Conservation (phyloP, 2,113 vertebrate species). For the Noturus placidus region DNA sequence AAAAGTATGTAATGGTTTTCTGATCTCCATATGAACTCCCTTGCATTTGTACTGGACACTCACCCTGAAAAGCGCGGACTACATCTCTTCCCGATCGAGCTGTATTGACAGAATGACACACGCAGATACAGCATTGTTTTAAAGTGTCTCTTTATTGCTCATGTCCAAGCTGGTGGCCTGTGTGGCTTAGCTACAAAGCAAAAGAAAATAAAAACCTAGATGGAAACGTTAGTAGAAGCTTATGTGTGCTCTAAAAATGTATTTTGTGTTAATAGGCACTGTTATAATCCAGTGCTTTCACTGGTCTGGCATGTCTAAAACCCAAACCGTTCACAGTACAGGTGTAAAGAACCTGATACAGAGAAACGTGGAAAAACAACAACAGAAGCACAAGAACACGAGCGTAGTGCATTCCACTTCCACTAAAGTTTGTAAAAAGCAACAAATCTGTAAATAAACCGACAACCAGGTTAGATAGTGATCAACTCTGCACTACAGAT, state of each 20-base stretch:
- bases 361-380: slow-evolving; percentile 11
- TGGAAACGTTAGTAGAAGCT: slow-evolving; percentile 66
- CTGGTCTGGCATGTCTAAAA: slow-evolving; percentile 59
- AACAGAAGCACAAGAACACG: slow-evolving; percentile 10
- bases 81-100: too few relatives aligned
- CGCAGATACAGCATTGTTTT: slow-evolving; percentile 47
- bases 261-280: slow-evolving; percentile 30
- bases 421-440: neutral
- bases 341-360: slow-evolving; percentile 28
- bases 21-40: neutral
- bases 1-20: neutral
- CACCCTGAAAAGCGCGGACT: neutral
- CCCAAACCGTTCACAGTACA: slow-evolving; percentile 33
- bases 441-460: slow-evolving; percentile 20
- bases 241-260: slow-evolving; percentile 47
- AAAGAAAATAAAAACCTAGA: slow-evolving; percentile 53
- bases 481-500: slow-evolving; percentile 20
- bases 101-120: neutral
- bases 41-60: neutral
- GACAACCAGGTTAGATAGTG: slow-evolving; percentile 37
- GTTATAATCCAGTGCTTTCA: slow-evolving; percentile 32
- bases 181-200: slow-evolving; percentile 73
- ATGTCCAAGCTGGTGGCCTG: slow-evolving; percentile 78
- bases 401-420: neutral
- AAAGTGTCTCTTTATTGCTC: slow-evolving; percentile 79